A percentile compares a stretch with the other conserved stretches of the same genome.
phyloP scores from a whole-genome alignment of 2,797 vertebrate species.

The Nothura maculosa region DNA sequence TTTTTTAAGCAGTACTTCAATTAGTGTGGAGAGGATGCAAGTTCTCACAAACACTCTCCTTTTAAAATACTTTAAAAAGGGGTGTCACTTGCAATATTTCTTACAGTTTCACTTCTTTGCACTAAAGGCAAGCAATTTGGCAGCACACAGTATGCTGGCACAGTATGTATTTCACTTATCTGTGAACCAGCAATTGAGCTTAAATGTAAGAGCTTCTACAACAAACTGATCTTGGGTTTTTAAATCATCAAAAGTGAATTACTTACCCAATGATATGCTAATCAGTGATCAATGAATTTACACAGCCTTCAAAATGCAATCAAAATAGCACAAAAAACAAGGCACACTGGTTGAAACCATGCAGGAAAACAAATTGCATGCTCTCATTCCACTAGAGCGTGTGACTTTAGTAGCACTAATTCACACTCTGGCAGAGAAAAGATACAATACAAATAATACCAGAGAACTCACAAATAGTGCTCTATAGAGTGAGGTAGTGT shows the following conservation, averaged over 20 bases:
- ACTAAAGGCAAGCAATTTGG: slow-evolving; percentile 29
- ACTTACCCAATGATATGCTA: slow-evolving; percentile 65
- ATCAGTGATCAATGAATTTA: slow-evolving; percentile 68
- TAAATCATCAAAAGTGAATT: slow-evolving; percentile 38
- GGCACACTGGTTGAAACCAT: slow-evolving; percentile 72
- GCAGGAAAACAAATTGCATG: slow-evolving; percentile 83
- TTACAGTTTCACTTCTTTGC: slow-evolving; percentile 17
- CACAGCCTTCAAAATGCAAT: slow-evolving; percentile 70
- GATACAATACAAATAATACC: slow-evolving; percentile 79
- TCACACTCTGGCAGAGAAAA: slow-evolving; percentile 78
- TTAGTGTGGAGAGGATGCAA: slow-evolving; percentile 32
- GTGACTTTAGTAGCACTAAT: slow-evolving; percentile 75
- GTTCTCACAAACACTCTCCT: slow-evolving; percentile 37
- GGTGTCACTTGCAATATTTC: background rate
- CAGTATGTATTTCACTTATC: slow-evolving; percentile 30
- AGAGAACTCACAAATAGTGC: slow-evolving; percentile 94
- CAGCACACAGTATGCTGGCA: background rate
- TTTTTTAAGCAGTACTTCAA: slow-evolving; percentile 50
- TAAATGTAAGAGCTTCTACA: slow-evolving; percentile 8
- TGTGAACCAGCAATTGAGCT: slow-evolving; percentile 36
- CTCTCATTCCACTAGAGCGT: slow-evolving; percentile 79
- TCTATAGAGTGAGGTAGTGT: slow-evolving; percentile 95
- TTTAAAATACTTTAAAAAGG: slow-evolving; percentile 13
- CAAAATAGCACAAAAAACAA: slow-evolving; percentile 66
- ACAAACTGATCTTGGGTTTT: slow-evolving; percentile 53